Percentiles rank a stretch among this genome's conserved stretches.
Evolutionary conservation across 2,888 invertebrate genomes (phyloP).

Genomic region (Hermaeophaga mercurialis): DNA sequence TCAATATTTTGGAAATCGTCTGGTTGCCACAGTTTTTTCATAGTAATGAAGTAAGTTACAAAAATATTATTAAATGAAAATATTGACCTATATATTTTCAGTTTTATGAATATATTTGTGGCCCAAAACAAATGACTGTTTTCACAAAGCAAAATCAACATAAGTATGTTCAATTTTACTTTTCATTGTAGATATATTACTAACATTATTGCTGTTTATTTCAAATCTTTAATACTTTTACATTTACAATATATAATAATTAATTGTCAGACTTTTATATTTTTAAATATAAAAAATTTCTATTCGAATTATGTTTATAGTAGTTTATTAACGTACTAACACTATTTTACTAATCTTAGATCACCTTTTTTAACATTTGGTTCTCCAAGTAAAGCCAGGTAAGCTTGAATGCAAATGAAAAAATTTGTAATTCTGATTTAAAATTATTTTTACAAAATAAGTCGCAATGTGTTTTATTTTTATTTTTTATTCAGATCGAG

Average conservation of each 20-base stretch:
- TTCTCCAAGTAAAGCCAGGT: slow-evolving; percentile 50
- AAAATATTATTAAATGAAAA: not conserved
- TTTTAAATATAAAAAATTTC: no score
- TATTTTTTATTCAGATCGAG: slow-evolving; percentile 30
- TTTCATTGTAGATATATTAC: no score
- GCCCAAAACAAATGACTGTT: slow-evolving; percentile 65
- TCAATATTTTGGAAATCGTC: slow-evolving; percentile 72
- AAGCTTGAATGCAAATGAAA: slow-evolving; percentile 28
- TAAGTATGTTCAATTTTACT: slow-evolving; percentile 59
- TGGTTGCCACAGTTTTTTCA: slow-evolving; percentile 81
- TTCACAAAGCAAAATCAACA: slow-evolving; percentile 65
- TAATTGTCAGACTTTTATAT: no score
- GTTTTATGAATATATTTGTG: slow-evolving; percentile 75
- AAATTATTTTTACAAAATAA: not conserved
- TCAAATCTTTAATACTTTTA: no score
- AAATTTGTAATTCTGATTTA: not conserved
- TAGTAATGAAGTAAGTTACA: slow-evolving; percentile 72
- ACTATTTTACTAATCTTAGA: slow-evolving; percentile 35
- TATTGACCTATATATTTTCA: slow-evolving; percentile 48
- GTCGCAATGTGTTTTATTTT: not conserved
- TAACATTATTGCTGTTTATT: not conserved
- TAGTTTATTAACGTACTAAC: slow-evolving; percentile 25
- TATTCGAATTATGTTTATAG: no score
- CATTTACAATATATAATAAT: not conserved
- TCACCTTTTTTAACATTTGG: slow-evolving; percentile 39